These are phyloP conservation scores for Aplocera efformata DNA, from an alignment of 2,888 invertebrate species.

Conservation along the genomic window DNA sequence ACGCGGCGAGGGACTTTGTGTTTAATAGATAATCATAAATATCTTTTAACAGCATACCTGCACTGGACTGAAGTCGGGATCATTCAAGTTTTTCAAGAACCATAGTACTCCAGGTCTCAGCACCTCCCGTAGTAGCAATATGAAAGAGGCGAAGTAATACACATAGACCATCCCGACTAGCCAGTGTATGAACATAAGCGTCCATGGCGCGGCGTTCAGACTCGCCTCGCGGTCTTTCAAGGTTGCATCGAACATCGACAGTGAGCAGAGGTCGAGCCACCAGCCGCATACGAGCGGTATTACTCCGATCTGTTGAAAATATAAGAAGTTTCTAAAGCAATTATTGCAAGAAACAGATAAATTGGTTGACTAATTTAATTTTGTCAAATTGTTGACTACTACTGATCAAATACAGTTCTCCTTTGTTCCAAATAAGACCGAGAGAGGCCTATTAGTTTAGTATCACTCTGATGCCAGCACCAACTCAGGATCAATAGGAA, in stretches of 20 bases:
- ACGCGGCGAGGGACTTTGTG: too few species aligned
- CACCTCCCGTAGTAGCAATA: conserved; percentile 94
- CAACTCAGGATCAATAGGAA: too few species aligned
- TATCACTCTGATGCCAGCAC: too few species aligned
- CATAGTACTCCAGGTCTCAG: conserved; percentile 97
- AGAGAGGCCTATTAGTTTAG: too few species aligned
- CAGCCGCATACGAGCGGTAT: conserved; percentile 98
- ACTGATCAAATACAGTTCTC: too few species aligned
- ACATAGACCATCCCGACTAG: conserved; percentile 99
- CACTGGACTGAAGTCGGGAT: conserved; percentile 99
- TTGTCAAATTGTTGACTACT: too few species aligned
- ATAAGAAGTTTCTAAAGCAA: too few species aligned
- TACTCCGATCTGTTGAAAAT: conserved; percentile 86
- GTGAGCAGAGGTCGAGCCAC: conserved; percentile 99
- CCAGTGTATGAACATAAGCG: conserved; percentile 99
- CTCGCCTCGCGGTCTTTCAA: conserved; percentile 92
- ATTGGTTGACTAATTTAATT: too few species aligned
- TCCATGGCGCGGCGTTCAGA: conserved; percentile 95
- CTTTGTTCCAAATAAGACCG: too few species aligned
- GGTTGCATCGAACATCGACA: conserved; percentile 94
- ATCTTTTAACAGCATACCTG: conserved; percentile 79
- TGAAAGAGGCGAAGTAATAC: conserved; percentile 99
- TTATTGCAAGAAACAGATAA: too few species aligned
- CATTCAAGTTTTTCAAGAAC: conserved; percentile 98
- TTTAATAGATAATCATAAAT: background rate